Evolutionary conservation across 2,888 invertebrate species (phyloP).

Genomic region (Brassicogethes aeneus): DNA sequence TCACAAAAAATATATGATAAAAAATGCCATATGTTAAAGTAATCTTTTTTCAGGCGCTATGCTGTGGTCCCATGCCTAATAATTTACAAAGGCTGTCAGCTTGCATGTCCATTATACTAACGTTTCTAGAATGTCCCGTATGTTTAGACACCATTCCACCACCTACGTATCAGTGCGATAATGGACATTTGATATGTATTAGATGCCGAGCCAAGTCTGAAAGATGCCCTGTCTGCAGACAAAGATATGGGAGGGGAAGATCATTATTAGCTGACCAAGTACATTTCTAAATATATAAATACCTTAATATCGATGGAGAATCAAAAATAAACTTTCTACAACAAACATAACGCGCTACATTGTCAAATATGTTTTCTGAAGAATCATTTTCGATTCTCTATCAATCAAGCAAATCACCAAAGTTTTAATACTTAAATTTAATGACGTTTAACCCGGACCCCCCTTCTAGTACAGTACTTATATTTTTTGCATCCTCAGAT

Average conservation of each 20-base stretch:
- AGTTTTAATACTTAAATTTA: too few species aligned
- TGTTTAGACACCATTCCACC: conserved; percentile 54
- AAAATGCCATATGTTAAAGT: background rate
- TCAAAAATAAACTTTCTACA: too few species aligned
- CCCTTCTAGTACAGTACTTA: too few species aligned
- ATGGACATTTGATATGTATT: conserved; percentile 55
- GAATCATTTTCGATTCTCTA: too few species aligned
- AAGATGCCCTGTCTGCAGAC: conserved; percentile 54
- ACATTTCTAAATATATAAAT: too few species aligned
- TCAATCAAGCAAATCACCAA: too few species aligned
- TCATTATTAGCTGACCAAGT: conserved; percentile 48
- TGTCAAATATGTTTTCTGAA: too few species aligned
- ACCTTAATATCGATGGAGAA: too few species aligned
- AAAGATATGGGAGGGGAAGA: conserved; percentile 44
- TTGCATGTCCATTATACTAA: conserved; percentile 44
- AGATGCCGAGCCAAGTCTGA: conserved; percentile 51
- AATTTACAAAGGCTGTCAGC: conserved; percentile 45
- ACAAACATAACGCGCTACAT: too few species aligned
- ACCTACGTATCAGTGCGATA: conserved; percentile 56
- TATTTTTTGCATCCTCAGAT: too few species aligned
- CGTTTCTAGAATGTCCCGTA: conserved; percentile 54
- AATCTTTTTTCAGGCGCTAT: conserved; percentile 35
- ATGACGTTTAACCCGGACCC: too few species aligned
- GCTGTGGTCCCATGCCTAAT: conserved; percentile 49
- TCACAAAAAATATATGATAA: too few species aligned